These are phyloP conservation scores for Tapera naevia DNA, from an alignment of 2,797 vertebrate species.

Conservation along the genomic window DNA sequence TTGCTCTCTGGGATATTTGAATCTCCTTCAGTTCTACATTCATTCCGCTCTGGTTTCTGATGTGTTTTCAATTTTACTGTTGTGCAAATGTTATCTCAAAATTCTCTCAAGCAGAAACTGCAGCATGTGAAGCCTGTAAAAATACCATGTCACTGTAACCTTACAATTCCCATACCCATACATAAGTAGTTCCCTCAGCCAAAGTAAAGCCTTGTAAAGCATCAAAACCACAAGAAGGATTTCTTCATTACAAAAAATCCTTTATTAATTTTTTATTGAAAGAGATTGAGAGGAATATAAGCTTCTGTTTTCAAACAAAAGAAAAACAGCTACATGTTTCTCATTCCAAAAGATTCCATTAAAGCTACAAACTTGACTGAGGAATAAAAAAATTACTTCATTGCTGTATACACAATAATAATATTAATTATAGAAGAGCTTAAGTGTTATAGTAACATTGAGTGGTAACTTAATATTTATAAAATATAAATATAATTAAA, in stretches of 20 bases:
- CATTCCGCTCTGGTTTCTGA: neutral
- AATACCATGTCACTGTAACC: neutral
- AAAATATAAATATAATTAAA: neutral
- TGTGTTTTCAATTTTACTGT: neutral
- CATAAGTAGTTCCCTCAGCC: neutral
- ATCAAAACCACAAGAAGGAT: neutral
- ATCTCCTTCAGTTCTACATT: neutral
- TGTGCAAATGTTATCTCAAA: constrained; percentile 4
- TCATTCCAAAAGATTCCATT: neutral
- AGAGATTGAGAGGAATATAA: neutral
- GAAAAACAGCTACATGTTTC: neutral
- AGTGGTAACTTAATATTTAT: neutral
- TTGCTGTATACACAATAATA: neutral
- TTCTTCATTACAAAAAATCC: neutral
- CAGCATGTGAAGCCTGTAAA: neutral
- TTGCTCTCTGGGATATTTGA: neutral
- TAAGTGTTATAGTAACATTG: neutral
- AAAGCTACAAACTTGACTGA: neutral
- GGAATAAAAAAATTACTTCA: neutral
- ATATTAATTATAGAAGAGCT: neutral
- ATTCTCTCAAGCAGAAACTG: neutral
- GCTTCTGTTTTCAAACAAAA: neutral
- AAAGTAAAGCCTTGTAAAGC: neutral
- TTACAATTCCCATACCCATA: neutral
- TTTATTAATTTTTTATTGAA: neutral